These are phyloP conservation scores for Setophaga coronata DNA, from an alignment of 2,113 vertebrate species.

Conservation along the genomic window DNA sequence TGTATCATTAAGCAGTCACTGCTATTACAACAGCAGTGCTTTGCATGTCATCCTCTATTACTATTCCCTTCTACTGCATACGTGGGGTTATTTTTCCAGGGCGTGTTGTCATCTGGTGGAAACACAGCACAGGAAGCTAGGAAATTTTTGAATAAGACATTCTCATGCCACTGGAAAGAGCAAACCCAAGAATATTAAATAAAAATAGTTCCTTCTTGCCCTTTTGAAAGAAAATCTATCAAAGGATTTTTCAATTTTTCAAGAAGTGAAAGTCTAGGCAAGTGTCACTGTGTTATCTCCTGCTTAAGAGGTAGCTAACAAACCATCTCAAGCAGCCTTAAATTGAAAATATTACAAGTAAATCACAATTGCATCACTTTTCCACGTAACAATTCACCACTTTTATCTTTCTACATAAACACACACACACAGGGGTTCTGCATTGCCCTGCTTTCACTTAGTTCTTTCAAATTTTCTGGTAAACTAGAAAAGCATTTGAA, in stretches of 20 bases:
- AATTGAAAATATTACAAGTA: not conserved
- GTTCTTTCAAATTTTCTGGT: not conserved
- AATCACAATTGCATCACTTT: not conserved
- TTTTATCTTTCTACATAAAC: not conserved
- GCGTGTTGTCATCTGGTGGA: not conserved
- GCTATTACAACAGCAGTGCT: not conserved
- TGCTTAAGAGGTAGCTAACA: not conserved
- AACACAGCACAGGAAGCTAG: not conserved
- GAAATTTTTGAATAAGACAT: not conserved
- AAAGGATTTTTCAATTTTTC: no score
- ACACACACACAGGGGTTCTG: fast-evolving
- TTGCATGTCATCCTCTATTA: not conserved
- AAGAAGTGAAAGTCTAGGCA: not conserved
- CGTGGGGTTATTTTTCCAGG: not conserved
- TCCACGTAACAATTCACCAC: not conserved
- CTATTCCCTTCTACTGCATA: not conserved
- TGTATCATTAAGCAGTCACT: not conserved
- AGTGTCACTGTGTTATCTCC: not conserved
- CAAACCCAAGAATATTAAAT: not conserved
- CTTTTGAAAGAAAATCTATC: not conserved
- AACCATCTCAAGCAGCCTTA: not conserved
- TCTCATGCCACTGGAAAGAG: not conserved
- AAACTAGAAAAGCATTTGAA: not conserved
- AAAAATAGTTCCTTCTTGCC: not conserved
- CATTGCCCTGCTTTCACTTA: not conserved